Conservation (phyloP, 2,888 invertebrate genomes). For the Drosophila flavopinicola region DNA sequence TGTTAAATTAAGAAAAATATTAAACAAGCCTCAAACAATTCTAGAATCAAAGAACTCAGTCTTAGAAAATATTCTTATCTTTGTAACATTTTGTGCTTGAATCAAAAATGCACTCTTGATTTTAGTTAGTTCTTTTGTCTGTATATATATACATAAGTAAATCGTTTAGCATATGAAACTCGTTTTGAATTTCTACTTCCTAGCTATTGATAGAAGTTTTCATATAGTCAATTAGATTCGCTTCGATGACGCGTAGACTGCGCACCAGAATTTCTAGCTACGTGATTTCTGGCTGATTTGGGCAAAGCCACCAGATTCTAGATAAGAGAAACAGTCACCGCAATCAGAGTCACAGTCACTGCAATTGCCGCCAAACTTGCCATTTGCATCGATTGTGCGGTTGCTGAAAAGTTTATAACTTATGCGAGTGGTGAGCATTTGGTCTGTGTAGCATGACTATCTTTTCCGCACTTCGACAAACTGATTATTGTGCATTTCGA, state of each 20-base stretch:
- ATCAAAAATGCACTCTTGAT: too few species aligned
- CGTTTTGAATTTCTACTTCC: conserved; percentile 1
- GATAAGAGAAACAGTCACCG: conserved; percentile 49
- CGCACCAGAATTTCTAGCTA: conserved; percentile 40
- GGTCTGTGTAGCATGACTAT: conserved; percentile 20
- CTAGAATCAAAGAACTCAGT: too few species aligned
- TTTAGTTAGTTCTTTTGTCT: background rate
- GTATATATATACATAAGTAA: too few species aligned
- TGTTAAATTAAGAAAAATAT: too few species aligned
- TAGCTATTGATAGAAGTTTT: conserved; percentile 23
- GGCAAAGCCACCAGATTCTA: conserved; percentile 22
- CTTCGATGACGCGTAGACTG: conserved; percentile 11
- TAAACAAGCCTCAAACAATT: too few species aligned
- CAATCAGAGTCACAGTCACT: conserved; percentile 3
- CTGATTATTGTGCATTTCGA: conserved; percentile 46
- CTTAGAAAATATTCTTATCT: too few species aligned
- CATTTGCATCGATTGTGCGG: conserved; percentile 67
- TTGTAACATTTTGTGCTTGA: too few species aligned
- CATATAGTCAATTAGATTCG: conserved; percentile 46
- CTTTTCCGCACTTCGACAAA: conserved; percentile 60
- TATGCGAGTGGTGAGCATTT: conserved; percentile 10
- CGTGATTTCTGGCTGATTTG: conserved; percentile 59
- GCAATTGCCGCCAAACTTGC: conserved; percentile 31
- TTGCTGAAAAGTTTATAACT: conserved; percentile 30
- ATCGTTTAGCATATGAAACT: background rate